Percentiles rank a stretch among this genome's conserved stretches.
Evolutionary conservation across 2,888 invertebrate species (phyloP).

Genomic region (Hydraecia micacea): DNA sequence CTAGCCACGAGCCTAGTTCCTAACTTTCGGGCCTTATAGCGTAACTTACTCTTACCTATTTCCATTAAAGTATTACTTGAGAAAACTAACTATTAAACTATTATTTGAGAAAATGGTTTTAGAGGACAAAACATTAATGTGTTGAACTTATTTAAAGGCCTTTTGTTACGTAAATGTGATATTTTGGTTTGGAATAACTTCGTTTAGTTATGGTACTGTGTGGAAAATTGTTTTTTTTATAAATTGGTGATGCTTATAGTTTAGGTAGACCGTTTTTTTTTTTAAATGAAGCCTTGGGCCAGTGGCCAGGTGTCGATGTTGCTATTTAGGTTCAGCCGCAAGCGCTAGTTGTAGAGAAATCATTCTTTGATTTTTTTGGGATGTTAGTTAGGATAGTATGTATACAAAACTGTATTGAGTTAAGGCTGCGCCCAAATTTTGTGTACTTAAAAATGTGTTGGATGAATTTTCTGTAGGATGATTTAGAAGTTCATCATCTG

Average conservation of each 20-base stretch:
- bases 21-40: slow-evolving; percentile 49
- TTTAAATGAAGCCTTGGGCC: background rate
- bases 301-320: no score
- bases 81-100: no score
- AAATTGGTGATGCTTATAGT: background rate
- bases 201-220: background rate
- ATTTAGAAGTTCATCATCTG: no score
- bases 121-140: slow-evolving; percentile 33
- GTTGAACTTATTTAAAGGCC: background rate
- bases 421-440: no score
- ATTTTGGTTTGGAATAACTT: background rate
- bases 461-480: no score
- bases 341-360: no score
- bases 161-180: slow-evolving; percentile 31
- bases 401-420: no score
- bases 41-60: slow-evolving; percentile 38
- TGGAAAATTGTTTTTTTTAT: slow-evolving; percentile 15
- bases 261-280: background rate
- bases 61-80: slow-evolving; percentile 40
- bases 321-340: no score
- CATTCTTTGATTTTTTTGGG: no score
- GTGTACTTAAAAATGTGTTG: no score
- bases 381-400: no score
- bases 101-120: slow-evolving; percentile 30
- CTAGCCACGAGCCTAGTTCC: slow-evolving; percentile 4